Percentiles rank a stretch among this genome's conserved stretches.
Evolutionary conservation across 2,797 vertebrate species (phyloP).

Genomic region (Typhlichthys subterraneus): DNA sequence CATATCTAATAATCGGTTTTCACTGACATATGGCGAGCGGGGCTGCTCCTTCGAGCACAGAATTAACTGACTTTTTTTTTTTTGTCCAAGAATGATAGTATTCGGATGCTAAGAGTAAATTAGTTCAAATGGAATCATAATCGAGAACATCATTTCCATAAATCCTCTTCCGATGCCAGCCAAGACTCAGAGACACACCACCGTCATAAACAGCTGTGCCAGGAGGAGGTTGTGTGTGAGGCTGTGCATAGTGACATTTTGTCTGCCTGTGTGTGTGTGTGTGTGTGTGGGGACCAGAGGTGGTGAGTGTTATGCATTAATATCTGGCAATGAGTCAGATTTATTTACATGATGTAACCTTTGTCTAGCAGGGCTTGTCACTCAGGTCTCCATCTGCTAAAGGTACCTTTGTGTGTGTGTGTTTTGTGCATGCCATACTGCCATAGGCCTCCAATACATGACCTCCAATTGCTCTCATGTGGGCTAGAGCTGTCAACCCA

Average conservation of each 20-base stretch:
- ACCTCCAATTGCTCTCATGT: constrained; percentile 57
- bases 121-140: constrained; percentile 58
- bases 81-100: constrained; percentile 25
- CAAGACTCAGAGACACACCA: constrained; percentile 51
- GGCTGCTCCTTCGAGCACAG: constrained; percentile 48
- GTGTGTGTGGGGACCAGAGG: not conserved
- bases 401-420: constrained; percentile 22
- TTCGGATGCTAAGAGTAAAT: constrained; percentile 54
- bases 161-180: constrained; percentile 62
- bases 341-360: constrained; percentile 76
- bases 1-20: constrained; percentile 73
- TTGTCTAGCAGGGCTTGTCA: constrained; percentile 68
- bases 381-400: constrained; percentile 69
- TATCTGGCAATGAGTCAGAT: constrained; percentile 15
- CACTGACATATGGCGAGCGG: constrained; percentile 68
- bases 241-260: constrained; percentile 3
- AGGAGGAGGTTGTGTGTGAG: too few relatives aligned
- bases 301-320: not conserved
- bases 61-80: constrained; percentile 36
- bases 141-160: constrained; percentile 59
- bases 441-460: constrained; percentile 39
- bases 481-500: constrained; percentile 65
- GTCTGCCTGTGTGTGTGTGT: not conserved
- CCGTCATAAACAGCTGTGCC: constrained; percentile 35
- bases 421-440: constrained; percentile 34